These are phyloP conservation scores for Heliconius sara DNA, from an alignment of 2,888 invertebrate species.

Conservation along the genomic window DNA sequence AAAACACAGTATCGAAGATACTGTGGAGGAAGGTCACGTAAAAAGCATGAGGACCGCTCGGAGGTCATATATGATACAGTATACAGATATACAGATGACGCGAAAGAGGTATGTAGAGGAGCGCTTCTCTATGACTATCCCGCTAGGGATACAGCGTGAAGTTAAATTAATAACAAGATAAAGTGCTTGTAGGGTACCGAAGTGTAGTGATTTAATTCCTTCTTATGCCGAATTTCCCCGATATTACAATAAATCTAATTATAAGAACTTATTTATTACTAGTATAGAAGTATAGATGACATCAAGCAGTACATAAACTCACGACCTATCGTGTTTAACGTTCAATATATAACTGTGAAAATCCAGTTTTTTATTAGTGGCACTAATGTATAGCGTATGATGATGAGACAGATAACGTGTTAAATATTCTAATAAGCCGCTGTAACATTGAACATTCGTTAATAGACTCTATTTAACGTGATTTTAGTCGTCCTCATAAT, in stretches of 20 bases:
- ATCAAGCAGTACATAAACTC: too few relatives aligned
- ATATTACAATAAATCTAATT: background rate
- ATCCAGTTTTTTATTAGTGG: slow-evolving; percentile 6
- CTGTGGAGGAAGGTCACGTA: too few relatives aligned
- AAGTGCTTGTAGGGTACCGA: background rate
- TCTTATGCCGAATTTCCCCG: background rate
- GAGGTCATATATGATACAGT: too few relatives aligned
- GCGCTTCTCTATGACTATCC: too few relatives aligned
- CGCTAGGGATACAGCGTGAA: too few relatives aligned
- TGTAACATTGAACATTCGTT: slow-evolving; percentile 18
- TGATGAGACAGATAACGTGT: slow-evolving; percentile 16
- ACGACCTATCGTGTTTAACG: background rate
- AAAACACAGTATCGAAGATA: too few relatives aligned
- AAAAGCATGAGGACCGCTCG: too few relatives aligned
- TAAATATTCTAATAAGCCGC: slow-evolving; percentile 21
- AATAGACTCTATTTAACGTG: background rate
- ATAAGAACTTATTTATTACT: too few relatives aligned
- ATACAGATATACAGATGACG: too few relatives aligned
- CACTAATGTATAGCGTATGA: background rate
- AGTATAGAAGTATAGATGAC: too few relatives aligned
- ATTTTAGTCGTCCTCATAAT: background rate
- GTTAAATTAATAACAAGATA: background rate
- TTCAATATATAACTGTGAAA: background rate
- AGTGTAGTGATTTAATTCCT: background rate
- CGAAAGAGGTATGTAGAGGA: too few relatives aligned